Evolutionary conservation across 2,888 invertebrate genomes (phyloP).

Genomic region (Lochmaea capreae): DNA sequence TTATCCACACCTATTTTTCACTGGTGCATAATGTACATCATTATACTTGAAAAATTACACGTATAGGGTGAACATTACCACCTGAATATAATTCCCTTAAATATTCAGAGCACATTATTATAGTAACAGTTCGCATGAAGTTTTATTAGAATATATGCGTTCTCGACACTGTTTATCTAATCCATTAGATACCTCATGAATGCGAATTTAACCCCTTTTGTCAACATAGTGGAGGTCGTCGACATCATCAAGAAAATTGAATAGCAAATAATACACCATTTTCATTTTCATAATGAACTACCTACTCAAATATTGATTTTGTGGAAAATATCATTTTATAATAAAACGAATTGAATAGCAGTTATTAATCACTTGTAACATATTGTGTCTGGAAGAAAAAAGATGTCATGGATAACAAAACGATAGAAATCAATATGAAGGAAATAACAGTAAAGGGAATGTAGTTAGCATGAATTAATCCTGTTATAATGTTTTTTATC

Average conservation of each 20-base stretch:
- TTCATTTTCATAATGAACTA: conserved; percentile 27
- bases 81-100: background rate
- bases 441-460: too few species aligned
- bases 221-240: conserved; percentile 31
- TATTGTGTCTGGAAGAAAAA: background rate
- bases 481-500: too few species aligned
- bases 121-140: conserved; percentile 37
- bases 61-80: too few species aligned
- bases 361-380: background rate
- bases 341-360: background rate
- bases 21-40: too few species aligned
- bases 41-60: too few species aligned
- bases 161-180: conserved; percentile 31
- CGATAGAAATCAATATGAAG: too few species aligned
- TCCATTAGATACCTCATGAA: conserved; percentile 43
- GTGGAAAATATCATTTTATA: conserved; percentile 6
- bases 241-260: conserved; percentile 30
- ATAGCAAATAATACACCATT: conserved; percentile 30
- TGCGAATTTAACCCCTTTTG: conserved; percentile 33
- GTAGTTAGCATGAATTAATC: too few species aligned
- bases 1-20: too few species aligned
- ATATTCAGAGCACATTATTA: conserved; percentile 30
- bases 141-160: conserved; percentile 38
- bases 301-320: conserved; percentile 20
- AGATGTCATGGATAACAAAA: too few species aligned